Evolutionary conservation across 2,888 invertebrate species (phyloP), one percentile per base, ranked within the genome.

Genomic region (Athalia cordata): DNA sequence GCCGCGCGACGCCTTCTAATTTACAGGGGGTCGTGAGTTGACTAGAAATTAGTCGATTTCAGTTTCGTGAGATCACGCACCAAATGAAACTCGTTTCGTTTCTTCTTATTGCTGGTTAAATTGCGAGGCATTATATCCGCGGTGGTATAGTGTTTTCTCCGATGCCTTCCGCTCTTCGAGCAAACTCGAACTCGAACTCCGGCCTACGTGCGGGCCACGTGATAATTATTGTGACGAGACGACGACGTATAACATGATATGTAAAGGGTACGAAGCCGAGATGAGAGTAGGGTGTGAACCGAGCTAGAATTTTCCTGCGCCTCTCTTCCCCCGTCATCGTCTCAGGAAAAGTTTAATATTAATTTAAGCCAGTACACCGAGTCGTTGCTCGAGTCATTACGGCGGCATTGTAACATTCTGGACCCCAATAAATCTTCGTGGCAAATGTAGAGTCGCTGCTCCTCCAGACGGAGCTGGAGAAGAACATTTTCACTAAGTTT

Each of bases 371-470:
- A 62, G 75, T 75, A 75, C 75, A 61, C 50, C 62, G 77, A 66
- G 80, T 68, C 70, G 66, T 77, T 78, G 72, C 78, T 74, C 77
- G 79, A 79, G 77, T 81, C 80, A 50, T 79, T 64, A 80, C 79
- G 77, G 78, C 78, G 74, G 70, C 74, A 70, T 68, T 55, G 78
- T 78, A 78, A 78, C 78, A 78, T 78, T 78, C 78, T 78, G 78
- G 70, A 78, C 78, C 78, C 78, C 78, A 64, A 78, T 78, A 78
- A 78, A 78, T 78, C 78, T 75, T 15, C 78, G 62, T 55, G 29
- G 77, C 75, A 75, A 75, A 75, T 64, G 75, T 75, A 62, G 61
- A 45, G 75, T 29, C 29, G 29, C 29, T 29, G 29, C 29, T 29
- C 29, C 29, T 29, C 29, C 29, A 29, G 29, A 29, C 29, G 29